Conservation (phyloP, 2,888 invertebrate species). For the Nomada lathburiana region DNA sequence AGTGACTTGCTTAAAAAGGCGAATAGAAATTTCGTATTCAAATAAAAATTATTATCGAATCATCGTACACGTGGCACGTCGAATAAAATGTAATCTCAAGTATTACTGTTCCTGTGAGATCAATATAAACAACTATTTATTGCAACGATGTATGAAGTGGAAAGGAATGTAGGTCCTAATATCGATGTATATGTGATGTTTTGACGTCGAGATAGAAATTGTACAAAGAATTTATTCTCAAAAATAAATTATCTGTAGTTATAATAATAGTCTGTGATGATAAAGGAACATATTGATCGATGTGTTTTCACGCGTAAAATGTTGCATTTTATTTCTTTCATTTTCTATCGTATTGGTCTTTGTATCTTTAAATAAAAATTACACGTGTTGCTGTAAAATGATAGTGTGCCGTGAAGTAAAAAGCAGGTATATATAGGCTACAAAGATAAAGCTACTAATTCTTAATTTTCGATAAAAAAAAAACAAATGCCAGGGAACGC, state of each 20-base stretch:
- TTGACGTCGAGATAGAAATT: neutral
- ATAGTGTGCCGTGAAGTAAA: too few relatives aligned
- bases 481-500: conserved; percentile 29
- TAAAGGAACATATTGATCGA: neutral
- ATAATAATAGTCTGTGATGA: neutral
- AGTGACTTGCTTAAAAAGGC: neutral
- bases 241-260: conserved; percentile 4
- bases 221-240: neutral
- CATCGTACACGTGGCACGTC: neutral
- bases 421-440: too few relatives aligned
- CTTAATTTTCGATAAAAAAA: neutral
- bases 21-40: neutral
- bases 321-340: neutral
- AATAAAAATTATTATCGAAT: neutral
- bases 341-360: neutral
- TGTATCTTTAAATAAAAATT: neutral
- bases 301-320: neutral
- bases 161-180: neutral
- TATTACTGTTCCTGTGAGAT: neutral
- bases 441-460: neutral
- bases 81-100: neutral
- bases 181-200: neutral
- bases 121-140: neutral
- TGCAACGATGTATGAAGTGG: neutral
- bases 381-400: neutral